phyloP scores from a whole-genome alignment of 1,140 invertebrate genomes.

The Heliconius himera region DNA sequence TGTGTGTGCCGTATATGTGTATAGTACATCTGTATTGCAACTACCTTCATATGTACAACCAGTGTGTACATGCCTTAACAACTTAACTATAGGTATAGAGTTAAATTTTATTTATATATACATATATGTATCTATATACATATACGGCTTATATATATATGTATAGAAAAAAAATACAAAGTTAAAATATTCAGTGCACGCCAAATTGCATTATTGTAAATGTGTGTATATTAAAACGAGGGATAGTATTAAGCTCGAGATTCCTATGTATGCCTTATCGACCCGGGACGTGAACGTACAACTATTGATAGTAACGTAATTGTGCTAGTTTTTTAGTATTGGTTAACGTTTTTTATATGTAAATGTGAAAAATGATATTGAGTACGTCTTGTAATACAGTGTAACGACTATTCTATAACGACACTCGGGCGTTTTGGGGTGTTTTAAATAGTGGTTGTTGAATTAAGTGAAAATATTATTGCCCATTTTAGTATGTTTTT shows the following conservation, averaged over 20 bases:
- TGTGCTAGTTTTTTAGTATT: constrained; percentile 17
- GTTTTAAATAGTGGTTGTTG: too few relatives aligned
- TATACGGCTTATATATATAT: background rate
- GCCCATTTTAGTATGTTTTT: too few relatives aligned
- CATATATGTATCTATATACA: background rate
- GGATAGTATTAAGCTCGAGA: constrained; percentile 36
- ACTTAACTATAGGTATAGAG: background rate
- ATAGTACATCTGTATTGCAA: background rate
- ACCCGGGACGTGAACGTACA: constrained; percentile 23
- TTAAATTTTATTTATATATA: background rate
- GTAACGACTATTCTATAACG: too few relatives aligned
- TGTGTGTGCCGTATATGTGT: background rate
- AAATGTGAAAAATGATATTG: constrained; percentile 3
- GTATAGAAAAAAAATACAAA: background rate
- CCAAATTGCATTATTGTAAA: constrained; percentile 52
- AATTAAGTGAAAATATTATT: too few relatives aligned
- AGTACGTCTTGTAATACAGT: background rate
- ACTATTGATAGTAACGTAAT: constrained; percentile 18
- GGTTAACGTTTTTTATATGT: constrained; percentile 29
- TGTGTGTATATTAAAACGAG: constrained; percentile 42
- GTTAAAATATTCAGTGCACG: constrained; percentile 24
- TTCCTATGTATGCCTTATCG: constrained; percentile 51
- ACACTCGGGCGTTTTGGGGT: too few relatives aligned
- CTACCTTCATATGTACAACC: background rate
- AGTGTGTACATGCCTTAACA: background rate